Evolutionary conservation across 2,888 invertebrate species (phyloP), one percentile per base, ranked within the genome.

Genomic region (Cremastobaeus sp.): DNA sequence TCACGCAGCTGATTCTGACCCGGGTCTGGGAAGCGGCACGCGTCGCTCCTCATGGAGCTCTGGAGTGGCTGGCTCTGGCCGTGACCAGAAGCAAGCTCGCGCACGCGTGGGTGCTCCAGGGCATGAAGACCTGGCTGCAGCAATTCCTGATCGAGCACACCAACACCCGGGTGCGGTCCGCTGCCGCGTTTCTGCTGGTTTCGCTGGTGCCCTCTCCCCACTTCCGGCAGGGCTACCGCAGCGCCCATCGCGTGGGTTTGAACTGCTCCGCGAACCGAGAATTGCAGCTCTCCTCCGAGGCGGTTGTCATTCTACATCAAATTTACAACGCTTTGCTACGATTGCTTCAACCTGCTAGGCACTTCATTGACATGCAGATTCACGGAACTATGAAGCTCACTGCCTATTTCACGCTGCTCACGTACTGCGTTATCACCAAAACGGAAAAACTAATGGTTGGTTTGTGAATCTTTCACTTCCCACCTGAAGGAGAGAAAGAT

Each of bases 361-460:
- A 95, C 79, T 97, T 96, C 86, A 94, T 94, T 0, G 96, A 96
- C 82, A 93, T 94, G 80, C 93, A 93, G 48, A 92, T 93, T 5
- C 96, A 97, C 85, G 96, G 97, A 60, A 95, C 96, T 1, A 94
- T 94, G 89, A 97, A 97, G 88, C 90, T 98, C 69, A 96, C 96
- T 25, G 95, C 96, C 5, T 97, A 97, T 88, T 97, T 98, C 88
- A 95, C 96, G 50, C 91, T 97, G 64, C 91, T 97, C 89, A 94
- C 95, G 54, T 97, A 96, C 85, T 97, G 97, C 88, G 93, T 97
- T 82, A 92, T 97, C 81, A 94, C 96, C 52, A 93, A 94, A 83
- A 93, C 94, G 66, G 97, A 98, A 88, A 97, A 97, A 88, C 90
- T 96, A 48, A 95, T 97, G 96, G 96, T n/a, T n/a, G n/a, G n/a